Conservation (phyloP, 2,888 invertebrate genomes). For the Plebejus anna region DNA sequence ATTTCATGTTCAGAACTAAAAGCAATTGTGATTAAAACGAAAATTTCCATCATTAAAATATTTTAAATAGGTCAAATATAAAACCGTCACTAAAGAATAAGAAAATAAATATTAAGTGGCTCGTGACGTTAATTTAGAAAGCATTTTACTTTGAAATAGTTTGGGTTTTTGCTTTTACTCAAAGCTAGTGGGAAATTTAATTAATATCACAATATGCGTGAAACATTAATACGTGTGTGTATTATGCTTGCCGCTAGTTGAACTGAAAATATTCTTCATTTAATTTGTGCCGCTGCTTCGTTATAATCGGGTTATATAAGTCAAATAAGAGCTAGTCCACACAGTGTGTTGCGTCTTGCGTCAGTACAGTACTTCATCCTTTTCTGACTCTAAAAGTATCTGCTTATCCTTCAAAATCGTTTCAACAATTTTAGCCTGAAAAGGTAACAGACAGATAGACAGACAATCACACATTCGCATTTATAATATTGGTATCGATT, state of each 20-base stretch:
- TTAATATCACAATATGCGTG: slow-evolving; percentile 1
- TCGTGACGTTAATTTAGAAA: slow-evolving; percentile 11
- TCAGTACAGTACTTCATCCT: no score
- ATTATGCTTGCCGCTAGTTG: not conserved
- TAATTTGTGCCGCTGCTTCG: not conserved
- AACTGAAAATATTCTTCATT: not conserved
- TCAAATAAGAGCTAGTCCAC: not conserved
- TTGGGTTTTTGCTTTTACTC: not conserved
- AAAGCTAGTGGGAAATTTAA: slow-evolving; percentile 27
- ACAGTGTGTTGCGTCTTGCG: no score
- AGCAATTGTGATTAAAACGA: not conserved
- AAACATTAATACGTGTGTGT: not conserved
- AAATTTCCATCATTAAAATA: not conserved
- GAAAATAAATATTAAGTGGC: not conserved
- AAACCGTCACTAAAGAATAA: not conserved
- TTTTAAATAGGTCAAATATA: not conserved
- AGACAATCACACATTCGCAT: no score
- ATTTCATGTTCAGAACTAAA: not conserved
- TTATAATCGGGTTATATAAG: not conserved
- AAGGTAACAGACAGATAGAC: no score
- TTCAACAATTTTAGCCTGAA: no score
- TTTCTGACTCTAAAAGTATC: no score
- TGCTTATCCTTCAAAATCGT: no score
- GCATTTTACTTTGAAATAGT: slow-evolving; percentile 5
- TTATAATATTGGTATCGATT: no score